A percentile compares a stretch with the other conserved stretches of the same genome.
Conservation (phyloP, 64 coral and sea anemone genomes). For the Pocillopora verrucosa region DNA sequence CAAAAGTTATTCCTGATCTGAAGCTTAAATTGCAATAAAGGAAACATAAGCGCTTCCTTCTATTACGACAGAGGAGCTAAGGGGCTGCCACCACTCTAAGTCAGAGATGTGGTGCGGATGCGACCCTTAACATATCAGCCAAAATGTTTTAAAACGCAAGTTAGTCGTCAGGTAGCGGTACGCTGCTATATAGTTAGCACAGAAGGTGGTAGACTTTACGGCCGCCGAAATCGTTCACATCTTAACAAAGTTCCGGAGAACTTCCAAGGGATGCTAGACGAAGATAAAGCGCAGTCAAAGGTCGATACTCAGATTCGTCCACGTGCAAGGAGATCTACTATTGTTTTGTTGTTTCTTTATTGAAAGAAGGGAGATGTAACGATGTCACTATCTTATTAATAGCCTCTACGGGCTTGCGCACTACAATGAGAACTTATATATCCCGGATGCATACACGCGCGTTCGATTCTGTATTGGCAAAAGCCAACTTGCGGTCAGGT, state of each 20-base stretch:
- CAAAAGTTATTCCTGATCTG: not conserved
- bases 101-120: not conserved
- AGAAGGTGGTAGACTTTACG: not conserved
- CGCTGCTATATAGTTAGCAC: not conserved
- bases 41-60: not conserved
- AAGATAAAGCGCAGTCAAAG: not conserved
- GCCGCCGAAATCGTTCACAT: not conserved
- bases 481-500: no score
- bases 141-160: not conserved
- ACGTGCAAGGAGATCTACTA: not conserved
- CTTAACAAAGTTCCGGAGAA: not conserved
- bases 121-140: not conserved
- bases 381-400: no score
- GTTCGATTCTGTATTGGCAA: no score
- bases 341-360: no score
- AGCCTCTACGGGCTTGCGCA: no score
- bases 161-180: not conserved
- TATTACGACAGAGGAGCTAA: not conserved
- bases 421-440: no score
- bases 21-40: not conserved
- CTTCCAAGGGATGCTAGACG: no score
- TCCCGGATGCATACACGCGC: no score
- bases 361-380: no score
- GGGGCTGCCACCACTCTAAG: not conserved
- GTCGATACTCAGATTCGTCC: not conserved